Evolutionary conservation across 2,113 vertebrate genomes (phyloP), one percentile per base, ranked within the genome.

Genomic region (Cochlearius cochlearius): DNA sequence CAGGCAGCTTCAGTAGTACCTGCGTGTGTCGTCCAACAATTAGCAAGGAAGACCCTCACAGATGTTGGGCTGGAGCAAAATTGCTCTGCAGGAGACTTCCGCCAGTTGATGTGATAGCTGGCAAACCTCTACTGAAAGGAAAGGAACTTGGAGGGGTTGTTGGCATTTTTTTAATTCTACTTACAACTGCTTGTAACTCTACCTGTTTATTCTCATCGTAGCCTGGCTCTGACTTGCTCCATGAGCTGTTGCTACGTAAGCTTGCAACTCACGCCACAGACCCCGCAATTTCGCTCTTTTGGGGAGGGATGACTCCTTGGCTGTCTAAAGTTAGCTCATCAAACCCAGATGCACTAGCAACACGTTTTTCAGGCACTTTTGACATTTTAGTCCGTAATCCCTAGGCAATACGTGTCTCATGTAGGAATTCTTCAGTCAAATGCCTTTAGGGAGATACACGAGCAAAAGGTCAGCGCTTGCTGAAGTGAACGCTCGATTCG

Each of bases 381-480:
- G 52, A 67, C 30, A 74, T 93, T 93, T 91, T 11, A 89, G 60
- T 34, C 55, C 56, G 32, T 18, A 39, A 71, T 78, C 50, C 64
- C 41, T 7, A 71, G 68, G 75, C 80, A 71, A 3, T 34, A 50
- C 58, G 27, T 84, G 32, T 27, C 34, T 83, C 79, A 30, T 6
- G 38, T 3, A 74, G 45, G 80, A 80, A 89, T 80, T 93, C 60
- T 81, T 84, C 80, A 62, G 30, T 49, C 72, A 83, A 76, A 62
- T 29, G 45, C 55, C 68, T 81, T 84, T 11, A 63, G 77, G 69
- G 80, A 89, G 26, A 32, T 49, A 58, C 16, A 49, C 0, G 7
- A 84, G 80, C 23, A 71, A 92, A 96, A 95, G 92, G 80, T 67
- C 84, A 41, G 17, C 43, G 8, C 66, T 80, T 86, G 36, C 72